Evolutionary conservation across 1,140 invertebrate species (phyloP), one percentile per base, ranked within the genome.

Genomic region (Colletes gigas): DNA sequence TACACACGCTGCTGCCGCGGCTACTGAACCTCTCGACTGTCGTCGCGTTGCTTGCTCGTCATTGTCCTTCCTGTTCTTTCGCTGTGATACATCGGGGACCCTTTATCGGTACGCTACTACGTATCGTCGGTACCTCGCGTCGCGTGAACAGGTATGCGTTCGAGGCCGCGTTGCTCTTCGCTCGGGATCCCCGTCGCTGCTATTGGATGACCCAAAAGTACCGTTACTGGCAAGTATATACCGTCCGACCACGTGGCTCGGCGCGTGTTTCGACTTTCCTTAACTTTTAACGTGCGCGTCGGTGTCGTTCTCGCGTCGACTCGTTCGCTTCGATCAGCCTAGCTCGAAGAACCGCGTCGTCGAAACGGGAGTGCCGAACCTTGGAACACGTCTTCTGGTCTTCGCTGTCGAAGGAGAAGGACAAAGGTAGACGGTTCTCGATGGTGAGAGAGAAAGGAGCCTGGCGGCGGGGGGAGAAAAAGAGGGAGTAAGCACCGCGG

Each of bases 181-280:
- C 50, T 67, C 21, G 70, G 19, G 65, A 67, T 0, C 57, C 44
- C 70, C 66, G 19, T 39, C 39, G 44, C n/a, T 47, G 67, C 68
- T 81, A 79, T 71, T 78, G 81, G 83, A 76, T 82, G 68, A 87
- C 70, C 80, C 52, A 59, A 78, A 82, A 67, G 80, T 78, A 78
- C 80, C 80, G 72, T 81, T 76, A 69, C 47, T 62, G 77, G 44
- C 55, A 21, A 81, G 74, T 55, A 9, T 47, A 47, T 9, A 71
- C 52, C 2, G 39, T 9, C 6, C 76, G 81, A 85, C 78, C 78
- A 85, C 83, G 78, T 85, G 84, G 68, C 59, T 68, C n/a, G 65
- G 52, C 78, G 72, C 78, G 69, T 83, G 82, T 83, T 75, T 76
- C 47, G 12, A 77, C 19, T 41, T 30, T 17, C 54, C 44, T 54